Evolutionary conservation across 2,888 invertebrate genomes (phyloP).

Genomic region (Melinaea menophilus): DNA sequence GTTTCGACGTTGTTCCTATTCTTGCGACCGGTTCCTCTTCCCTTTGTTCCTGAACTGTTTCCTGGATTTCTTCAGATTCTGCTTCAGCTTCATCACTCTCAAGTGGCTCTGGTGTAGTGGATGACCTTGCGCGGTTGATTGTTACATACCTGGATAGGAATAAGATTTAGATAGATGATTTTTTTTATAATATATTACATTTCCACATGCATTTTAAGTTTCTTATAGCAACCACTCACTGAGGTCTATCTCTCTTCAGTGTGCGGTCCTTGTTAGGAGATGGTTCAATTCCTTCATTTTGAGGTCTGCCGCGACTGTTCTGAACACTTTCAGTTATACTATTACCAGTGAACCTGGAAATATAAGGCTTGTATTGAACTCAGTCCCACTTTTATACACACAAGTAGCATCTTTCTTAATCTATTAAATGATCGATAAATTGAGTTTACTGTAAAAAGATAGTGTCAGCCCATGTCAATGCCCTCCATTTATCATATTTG

Average conservation of each 20-base stretch:
- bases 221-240: constrained; percentile 49
- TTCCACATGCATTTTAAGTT: background rate
- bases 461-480: too few species aligned
- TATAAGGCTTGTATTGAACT: background rate
- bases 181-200: background rate
- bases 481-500: constrained; percentile 7
- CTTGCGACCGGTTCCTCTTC: constrained; percentile 42
- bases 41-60: constrained; percentile 1
- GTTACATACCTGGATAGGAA: constrained; percentile 71
- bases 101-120: constrained; percentile 49
- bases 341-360: constrained; percentile 20
- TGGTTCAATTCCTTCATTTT: constrained; percentile 71
- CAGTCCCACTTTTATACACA: too few species aligned
- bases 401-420: too few species aligned
- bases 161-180: background rate
- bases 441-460: too few species aligned
- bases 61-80: constrained; percentile 42
- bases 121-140: constrained; percentile 79
- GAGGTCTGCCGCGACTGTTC: constrained; percentile 74
- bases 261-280: constrained; percentile 51
- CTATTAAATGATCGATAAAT: too few species aligned
- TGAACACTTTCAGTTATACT: constrained; percentile 33
- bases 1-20: constrained; percentile 57
- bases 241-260: constrained; percentile 70
- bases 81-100: constrained; percentile 48